Evolutionary conservation across 2,113 vertebrate species (phyloP).

Genomic region (Bombycilla garrulus): DNA sequence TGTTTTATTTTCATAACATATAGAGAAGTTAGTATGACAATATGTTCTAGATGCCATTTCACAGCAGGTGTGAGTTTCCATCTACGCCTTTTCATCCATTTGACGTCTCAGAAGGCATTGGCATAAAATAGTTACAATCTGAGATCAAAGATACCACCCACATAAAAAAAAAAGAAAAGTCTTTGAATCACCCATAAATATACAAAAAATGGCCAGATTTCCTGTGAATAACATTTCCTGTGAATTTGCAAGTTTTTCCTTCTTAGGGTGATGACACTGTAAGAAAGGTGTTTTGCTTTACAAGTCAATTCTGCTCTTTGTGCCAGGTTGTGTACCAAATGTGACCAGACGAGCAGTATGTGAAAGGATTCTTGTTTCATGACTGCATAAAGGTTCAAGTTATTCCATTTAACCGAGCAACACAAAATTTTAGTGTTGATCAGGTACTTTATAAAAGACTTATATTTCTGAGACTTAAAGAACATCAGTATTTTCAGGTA

Average conservation of each 20-base stretch:
- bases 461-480: background rate
- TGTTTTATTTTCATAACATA: background rate
- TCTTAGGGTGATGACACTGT: background rate
- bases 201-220: background rate
- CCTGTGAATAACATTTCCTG: background rate
- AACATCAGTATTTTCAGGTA: background rate
- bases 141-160: background rate
- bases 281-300: background rate
- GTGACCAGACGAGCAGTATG: background rate
- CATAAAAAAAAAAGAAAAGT: background rate
- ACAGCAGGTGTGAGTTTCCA: background rate
- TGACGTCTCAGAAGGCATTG: background rate
- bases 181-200: background rate
- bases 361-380: background rate
- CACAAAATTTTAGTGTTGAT: background rate
- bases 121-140: background rate
- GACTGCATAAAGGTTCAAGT: background rate
- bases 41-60: background rate
- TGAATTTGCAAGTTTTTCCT: background rate
- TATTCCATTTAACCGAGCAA: background rate
- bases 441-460: background rate
- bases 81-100: background rate
- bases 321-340: background rate
- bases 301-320: background rate
- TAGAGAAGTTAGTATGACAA: background rate